Base-by-base conservation (phyloP, 2,797 vertebrate genomes). In the Molossus alvarezi region DNA sequence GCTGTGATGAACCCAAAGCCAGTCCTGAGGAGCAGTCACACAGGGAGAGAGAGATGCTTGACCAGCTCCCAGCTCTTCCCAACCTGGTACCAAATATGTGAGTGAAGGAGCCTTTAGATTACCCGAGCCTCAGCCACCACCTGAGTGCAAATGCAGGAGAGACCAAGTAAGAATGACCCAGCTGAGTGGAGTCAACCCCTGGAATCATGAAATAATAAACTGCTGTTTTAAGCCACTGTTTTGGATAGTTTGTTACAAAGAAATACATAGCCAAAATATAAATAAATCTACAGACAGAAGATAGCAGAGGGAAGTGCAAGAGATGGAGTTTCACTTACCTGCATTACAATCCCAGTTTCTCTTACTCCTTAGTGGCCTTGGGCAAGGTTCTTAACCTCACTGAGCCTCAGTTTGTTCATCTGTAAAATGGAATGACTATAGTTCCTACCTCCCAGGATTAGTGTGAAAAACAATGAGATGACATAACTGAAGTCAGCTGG, bases 151-250 rank as follows among this genome's bases (percentile, higher is more conserved):
- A 64, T 81, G 23, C 80, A 80, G 57, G n/a, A 75, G 45, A 80
- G n/a, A 81, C 6, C 17, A 64, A 62, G 45, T 45, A 89, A 67
- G 27, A 62, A 51, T 45, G 21, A 11, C 53, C 51, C 29, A 80
- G 57, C 48, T 51, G 37, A 72, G 27, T 20, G 23, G 13, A 27
- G 64, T 60, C 21, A 58, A 67, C 25, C 5, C 20, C 27, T 15
- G 58, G 76, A 71, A 69, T 33, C 53, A 80, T 4, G 25, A 67
- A 85, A 12, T 41, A 91, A 75, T 37, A 87, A 87, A 51, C 3
- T 29, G n/a, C 18, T 71, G 13, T 57, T 90, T 90, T 87, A 90
- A 92, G 37, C 1, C 41, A 29, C 29, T 64, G 12, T 89, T 95
- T 71, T 5, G n/a, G 21, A 41, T 51, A 23, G 18, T 58, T 62